A percentile compares a stretch with the other conserved stretches of the same genome.
Evolutionary conservation across 2,113 vertebrate species (phyloP).

Genomic region (Grus americana): DNA sequence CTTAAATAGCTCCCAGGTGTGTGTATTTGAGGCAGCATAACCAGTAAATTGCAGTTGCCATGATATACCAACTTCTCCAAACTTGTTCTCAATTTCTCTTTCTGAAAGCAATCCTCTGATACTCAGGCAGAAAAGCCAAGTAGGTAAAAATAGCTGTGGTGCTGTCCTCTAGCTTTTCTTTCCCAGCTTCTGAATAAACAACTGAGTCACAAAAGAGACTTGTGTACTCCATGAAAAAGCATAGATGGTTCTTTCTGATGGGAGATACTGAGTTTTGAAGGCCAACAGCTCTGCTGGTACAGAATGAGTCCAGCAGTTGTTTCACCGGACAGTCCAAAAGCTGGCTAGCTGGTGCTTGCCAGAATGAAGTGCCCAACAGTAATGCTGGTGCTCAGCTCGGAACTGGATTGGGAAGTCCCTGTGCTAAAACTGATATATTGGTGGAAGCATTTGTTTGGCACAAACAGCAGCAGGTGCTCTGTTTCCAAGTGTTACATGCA

Average conservation of each 20-base stretch:
- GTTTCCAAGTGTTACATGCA: conserved; percentile 3
- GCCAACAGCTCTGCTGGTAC: not conserved
- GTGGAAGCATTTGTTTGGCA: conserved; percentile 27
- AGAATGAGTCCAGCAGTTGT: not conserved
- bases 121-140: not conserved
- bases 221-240: not conserved
- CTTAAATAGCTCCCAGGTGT: not conserved
- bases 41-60: not conserved
- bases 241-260: not conserved
- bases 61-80: not conserved
- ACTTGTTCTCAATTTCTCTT: not conserved
- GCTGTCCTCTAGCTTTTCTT: not conserved
- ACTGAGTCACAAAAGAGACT: not conserved
- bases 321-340: not conserved
- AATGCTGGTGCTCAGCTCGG: not conserved
- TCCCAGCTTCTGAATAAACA: not conserved
- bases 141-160: not conserved
- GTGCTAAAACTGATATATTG: conserved; percentile 5
- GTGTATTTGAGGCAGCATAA: not conserved
- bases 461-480: conserved; percentile 34
- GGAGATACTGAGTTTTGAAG: not conserved
- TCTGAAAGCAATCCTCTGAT: not conserved
- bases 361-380: not conserved
- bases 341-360: not conserved
- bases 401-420: not conserved